Evolutionary conservation across 30 jellyfish, hydroid and myxozoan genomes (phyloP), one percentile per base, ranked within the genome.

Genomic region (Hydractinia symbiolongicarpus): DNA sequence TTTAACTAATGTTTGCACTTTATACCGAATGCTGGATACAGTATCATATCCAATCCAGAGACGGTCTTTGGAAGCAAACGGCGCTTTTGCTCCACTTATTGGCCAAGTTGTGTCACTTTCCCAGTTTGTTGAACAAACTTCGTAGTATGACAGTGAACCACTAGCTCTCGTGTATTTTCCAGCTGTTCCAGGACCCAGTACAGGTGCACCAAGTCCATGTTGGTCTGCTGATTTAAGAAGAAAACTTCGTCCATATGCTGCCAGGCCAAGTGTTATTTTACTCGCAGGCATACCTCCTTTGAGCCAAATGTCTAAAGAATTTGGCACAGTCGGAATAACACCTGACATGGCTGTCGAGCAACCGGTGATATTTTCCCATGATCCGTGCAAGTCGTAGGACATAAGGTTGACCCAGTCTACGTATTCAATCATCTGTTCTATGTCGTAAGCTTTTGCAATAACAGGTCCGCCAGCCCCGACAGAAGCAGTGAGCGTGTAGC

Each of bases 361-460:
- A 6, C 98, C 98, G 16, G 98, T 91, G 54, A 86, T 81, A 74
- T 86, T 86, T 84, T 91, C 98, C 98, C 98, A 91, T 9, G 90
- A 67, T 9, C 98, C 98, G 52, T 91, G 97, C 61, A 90, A 91
- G 81, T 91, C 98, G 57, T 91, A 91, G 5, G 96, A 89, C 98
- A 91, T 86, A 7, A 91, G 82, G 86, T 91, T 91, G n/a, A 91
- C 87, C 83, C 86, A 86, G 81, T 91, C 98, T 70, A 91, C 66
- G 55, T 81, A 72, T 66, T 91, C 70, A n/a, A 88, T 88, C 56
- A 91, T 86, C 70, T 82, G 60, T 16, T 52, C 88, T 9, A 81
- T 72, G 81, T 91, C 98, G 87, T 91, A 91, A 54, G 96, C 98
- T 58, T 67, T 86, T 64, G 83, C 95, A 57, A 91, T 86, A 52